Evolutionary conservation across 2,888 invertebrate genomes (phyloP).

Genomic region (Brachypalpus laphriformis): DNA sequence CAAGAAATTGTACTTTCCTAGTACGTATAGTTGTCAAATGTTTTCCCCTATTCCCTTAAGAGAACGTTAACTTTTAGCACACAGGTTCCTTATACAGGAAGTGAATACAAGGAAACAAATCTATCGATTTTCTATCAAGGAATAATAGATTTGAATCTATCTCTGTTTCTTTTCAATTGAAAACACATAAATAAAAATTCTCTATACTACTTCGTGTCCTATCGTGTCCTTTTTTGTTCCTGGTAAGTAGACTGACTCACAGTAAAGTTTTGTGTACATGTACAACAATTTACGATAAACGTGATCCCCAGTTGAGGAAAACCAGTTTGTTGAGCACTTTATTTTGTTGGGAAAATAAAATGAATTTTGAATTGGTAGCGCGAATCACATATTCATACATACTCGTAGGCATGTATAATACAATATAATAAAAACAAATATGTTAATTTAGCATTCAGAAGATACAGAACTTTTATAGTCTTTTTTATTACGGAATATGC

Average conservation of each 20-base stretch:
- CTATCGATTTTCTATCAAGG: slow-evolving; percentile 54
- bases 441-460: no score
- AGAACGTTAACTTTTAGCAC: not conserved
- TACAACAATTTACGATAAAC: not conserved
- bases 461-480: not conserved
- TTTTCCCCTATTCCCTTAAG: not conserved
- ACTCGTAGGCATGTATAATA: no score
- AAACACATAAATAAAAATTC: slow-evolving; percentile 19
- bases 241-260: not conserved
- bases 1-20: no score
- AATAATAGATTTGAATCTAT: slow-evolving; percentile 46
- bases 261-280: not conserved
- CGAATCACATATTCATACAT: no score
- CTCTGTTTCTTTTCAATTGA: slow-evolving; percentile 23
- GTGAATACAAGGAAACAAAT: slow-evolving; percentile 19
- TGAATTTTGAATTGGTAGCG: no score
- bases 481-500: not conserved
- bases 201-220: not conserved
- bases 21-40: not conserved
- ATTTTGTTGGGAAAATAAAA: not conserved
- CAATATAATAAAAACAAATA: no score
- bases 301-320: not conserved
- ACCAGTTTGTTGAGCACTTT: not conserved
- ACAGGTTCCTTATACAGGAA: slow-evolving; percentile 1
- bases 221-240: not conserved